Percentiles rank a stretch among this genome's conserved stretches.
Conservation (phyloP, 2,113 vertebrate genomes). For the Protobothrops flavoviridis region DNA sequence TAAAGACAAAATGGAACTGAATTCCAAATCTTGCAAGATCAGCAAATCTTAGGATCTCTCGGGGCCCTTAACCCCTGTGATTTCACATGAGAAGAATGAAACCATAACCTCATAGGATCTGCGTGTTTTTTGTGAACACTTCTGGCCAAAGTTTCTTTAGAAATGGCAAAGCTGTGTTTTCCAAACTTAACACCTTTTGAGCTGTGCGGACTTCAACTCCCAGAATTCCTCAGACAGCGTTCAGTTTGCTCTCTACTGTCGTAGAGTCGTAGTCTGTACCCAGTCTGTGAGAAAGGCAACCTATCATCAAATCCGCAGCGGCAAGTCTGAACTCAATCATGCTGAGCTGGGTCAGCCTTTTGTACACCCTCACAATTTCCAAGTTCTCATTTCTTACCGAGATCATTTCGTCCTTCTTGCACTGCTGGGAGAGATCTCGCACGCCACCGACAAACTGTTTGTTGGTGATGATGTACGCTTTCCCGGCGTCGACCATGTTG, state of each 20-base stretch:
- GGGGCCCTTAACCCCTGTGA: background rate
- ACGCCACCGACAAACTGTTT: conserved; percentile 92
- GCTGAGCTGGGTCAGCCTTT: background rate
- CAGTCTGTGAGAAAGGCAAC: background rate
- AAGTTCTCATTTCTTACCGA: conserved; percentile 77
- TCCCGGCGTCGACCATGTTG: conserved; percentile 92
- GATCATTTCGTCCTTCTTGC: conserved; percentile 91
- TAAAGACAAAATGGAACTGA: background rate
- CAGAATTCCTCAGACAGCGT: background rate
- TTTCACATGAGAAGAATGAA: background rate
- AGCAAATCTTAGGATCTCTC: background rate
- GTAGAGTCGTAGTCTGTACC: background rate
- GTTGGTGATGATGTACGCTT: conserved; percentile 89
- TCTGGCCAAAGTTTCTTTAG: background rate
- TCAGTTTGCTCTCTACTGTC: background rate
- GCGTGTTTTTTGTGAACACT: background rate
- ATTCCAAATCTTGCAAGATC: background rate
- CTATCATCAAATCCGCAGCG: background rate
- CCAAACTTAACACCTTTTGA: background rate
- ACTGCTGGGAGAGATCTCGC: conserved; percentile 92
- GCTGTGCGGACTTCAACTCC: background rate
- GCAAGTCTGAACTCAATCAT: background rate
- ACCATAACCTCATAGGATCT: background rate
- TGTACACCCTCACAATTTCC: background rate
- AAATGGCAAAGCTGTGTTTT: background rate